A percentile compares a stretch with the other conserved stretches of the same genome.
These are phyloP conservation scores for Pocillopora verrucosa DNA, from an alignment of 64 coral and sea anemone genomes.

Conservation along the genomic window DNA sequence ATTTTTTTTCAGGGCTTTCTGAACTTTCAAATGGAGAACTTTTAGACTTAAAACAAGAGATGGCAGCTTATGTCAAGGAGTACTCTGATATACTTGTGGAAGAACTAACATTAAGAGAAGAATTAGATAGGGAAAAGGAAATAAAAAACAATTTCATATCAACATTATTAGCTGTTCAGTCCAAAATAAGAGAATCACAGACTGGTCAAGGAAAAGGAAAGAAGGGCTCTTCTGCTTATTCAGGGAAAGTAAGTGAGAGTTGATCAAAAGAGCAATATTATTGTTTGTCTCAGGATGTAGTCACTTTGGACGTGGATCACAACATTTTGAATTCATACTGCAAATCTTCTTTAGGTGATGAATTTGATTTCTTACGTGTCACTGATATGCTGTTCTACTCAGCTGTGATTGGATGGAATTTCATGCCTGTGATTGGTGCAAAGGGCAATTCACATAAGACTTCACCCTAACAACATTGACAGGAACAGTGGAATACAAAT, in stretches of 20 bases:
- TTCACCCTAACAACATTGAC: too few species aligned
- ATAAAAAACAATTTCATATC: constrained; percentile 97
- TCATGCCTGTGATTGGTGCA: too few species aligned
- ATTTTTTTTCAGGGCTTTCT: constrained; percentile 56
- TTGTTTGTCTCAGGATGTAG: not conserved
- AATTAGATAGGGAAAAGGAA: constrained; percentile 91
- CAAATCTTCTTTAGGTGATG: too few species aligned
- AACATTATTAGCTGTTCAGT: constrained; percentile 86
- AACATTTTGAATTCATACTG: too few species aligned
- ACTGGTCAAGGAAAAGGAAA: constrained; percentile 75
- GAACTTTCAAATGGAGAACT: constrained; percentile 76
- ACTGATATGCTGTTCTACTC: too few species aligned
- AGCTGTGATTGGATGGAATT: too few species aligned
- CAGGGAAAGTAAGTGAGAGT: constrained; percentile 11
- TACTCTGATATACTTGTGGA: constrained; percentile 93
- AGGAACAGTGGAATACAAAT: too few species aligned
- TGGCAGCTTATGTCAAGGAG: constrained; percentile 87
- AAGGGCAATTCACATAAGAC: too few species aligned
- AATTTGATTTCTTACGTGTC: too few species aligned
- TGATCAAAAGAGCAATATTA: not conserved
- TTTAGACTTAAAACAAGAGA: constrained; percentile 81
- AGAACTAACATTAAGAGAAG: constrained; percentile 81
- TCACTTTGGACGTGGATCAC: too few species aligned
- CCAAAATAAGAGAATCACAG: constrained; percentile 75
- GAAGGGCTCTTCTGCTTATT: constrained; percentile 47